Percentiles rank a stretch among this genome's conserved stretches.
Conservation (phyloP, 2,888 invertebrate genomes). For the Acrocyrtus sp. region DNA sequence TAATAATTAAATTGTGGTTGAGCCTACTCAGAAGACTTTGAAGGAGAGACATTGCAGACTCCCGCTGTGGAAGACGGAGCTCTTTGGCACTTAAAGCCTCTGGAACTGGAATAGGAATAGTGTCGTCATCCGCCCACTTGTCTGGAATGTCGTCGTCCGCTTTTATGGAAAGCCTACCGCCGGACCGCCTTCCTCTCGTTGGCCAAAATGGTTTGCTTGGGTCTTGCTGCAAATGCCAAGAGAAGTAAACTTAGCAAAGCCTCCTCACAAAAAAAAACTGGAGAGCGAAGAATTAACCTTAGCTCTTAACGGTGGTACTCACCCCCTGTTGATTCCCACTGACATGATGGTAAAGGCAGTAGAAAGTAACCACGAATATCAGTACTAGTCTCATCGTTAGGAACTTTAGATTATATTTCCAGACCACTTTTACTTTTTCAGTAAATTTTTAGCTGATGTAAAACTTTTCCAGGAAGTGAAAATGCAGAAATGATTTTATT, state of each 20-base stretch:
- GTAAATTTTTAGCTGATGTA: not conserved
- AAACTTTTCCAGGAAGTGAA: not conserved
- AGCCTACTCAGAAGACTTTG: not conserved
- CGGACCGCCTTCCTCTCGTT: constrained; percentile 45
- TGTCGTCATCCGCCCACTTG: constrained; percentile 34
- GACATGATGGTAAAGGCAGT: constrained; percentile 31
- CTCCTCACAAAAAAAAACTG: no score
- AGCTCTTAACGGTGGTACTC: no score
- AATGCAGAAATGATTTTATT: not conserved
- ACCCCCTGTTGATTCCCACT: constrained; percentile 31
- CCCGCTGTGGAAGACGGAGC: not conserved
- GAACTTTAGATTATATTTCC: not conserved
- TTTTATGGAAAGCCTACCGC: constrained; percentile 17
- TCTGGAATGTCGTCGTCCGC: constrained; percentile 35
- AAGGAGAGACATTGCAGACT: not conserved
- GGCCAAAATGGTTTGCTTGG: constrained; percentile 51
- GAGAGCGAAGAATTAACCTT: no score
- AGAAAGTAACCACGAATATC: constrained; percentile 24
- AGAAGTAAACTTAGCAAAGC: no score
- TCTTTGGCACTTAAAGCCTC: not conserved
- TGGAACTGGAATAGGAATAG: no score
- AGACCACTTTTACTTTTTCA: not conserved
- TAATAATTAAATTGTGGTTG: no score
- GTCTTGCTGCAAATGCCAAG: no score
- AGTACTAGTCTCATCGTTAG: constrained; percentile 19